phyloP scores from a whole-genome alignment of 1,140 invertebrate genomes.

The Oncopeltus fasciatus region DNA sequence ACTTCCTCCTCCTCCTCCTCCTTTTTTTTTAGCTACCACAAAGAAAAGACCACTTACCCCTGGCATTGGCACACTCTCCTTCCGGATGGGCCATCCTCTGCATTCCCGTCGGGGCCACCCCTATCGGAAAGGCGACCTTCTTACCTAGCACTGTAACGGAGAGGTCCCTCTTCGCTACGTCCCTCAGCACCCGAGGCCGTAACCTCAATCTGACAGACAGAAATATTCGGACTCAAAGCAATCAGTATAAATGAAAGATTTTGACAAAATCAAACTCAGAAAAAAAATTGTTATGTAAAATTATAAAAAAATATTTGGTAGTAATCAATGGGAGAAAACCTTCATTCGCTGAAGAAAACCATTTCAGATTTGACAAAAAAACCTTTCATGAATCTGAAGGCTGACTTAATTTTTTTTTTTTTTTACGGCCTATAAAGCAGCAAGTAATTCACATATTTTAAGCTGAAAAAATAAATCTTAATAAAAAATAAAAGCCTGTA shows the following conservation, averaged over 20 bases:
- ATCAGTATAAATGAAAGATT: neutral
- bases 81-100: conserved; percentile 82
- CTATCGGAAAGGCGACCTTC: conserved; percentile 44
- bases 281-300: neutral
- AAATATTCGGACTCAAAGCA: too few relatives aligned
- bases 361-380: too few relatives aligned
- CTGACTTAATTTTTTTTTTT: too few relatives aligned
- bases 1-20: too few relatives aligned
- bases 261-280: neutral
- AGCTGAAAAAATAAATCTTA: too few relatives aligned
- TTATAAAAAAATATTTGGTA: neutral
- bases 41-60: conserved; percentile 40
- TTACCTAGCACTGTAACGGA: neutral
- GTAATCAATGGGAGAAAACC: too few relatives aligned
- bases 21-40: too few relatives aligned
- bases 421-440: too few relatives aligned
- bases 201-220: conserved; percentile 2
- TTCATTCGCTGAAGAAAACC: too few relatives aligned
- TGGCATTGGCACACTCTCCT: conserved; percentile 73
- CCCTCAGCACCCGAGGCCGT: neutral
- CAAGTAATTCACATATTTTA: too few relatives aligned
- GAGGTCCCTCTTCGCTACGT: neutral
- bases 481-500: too few relatives aligned
- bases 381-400: too few relatives aligned
- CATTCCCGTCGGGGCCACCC: conserved; percentile 83